A percentile compares a stretch with the other conserved stretches of the same genome.
Evolutionary conservation across 2,888 invertebrate species (phyloP).

Genomic region (Eudasyphora cyanicolor): DNA sequence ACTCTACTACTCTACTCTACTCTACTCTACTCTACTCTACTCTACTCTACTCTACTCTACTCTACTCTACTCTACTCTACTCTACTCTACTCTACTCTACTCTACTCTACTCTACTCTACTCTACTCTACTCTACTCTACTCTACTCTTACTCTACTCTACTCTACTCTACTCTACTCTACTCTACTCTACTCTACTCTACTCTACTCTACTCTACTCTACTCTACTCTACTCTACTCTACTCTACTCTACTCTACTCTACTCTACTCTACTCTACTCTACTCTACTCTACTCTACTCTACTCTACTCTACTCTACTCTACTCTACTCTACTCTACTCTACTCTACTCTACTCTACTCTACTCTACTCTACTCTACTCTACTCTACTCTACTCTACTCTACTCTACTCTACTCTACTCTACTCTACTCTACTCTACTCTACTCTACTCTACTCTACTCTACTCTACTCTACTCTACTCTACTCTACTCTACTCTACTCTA

Average conservation of each 20-base stretch:
- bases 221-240: constrained; percentile 39
- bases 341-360: too few species aligned
- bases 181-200: constrained; percentile 42
- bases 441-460: too few species aligned
- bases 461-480: too few species aligned
- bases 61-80: constrained; percentile 46
- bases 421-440: too few species aligned
- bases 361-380: too few species aligned
- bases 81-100: constrained; percentile 49
- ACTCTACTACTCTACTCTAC: constrained; percentile 50
- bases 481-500: too few species aligned
- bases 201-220: constrained; percentile 43
- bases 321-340: too few species aligned
- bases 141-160: constrained; percentile 41
- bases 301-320: too few species aligned
- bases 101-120: constrained; percentile 48
- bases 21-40: constrained; percentile 48
- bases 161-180: constrained; percentile 41
- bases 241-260: constrained; percentile 35
- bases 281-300: too few species aligned
- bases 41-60: constrained; percentile 50
- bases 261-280: constrained; percentile 29
- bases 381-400: too few species aligned
- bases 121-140: constrained; percentile 45
- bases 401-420: too few species aligned